Conservation (phyloP, 1,140 invertebrate genomes). For the Eciton burchellii region DNA sequence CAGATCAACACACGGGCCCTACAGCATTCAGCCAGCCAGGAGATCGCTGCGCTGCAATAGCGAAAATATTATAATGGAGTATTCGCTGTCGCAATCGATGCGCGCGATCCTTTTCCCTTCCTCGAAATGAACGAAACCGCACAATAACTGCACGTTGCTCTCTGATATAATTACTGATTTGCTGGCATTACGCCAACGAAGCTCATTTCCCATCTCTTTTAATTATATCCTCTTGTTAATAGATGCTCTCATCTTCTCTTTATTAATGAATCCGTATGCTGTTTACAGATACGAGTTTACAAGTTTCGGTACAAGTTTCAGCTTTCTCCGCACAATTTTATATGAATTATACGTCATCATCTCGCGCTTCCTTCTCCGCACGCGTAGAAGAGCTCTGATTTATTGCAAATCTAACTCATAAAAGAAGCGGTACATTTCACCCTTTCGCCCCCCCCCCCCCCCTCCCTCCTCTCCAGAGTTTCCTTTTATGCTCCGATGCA, state of each 20-base stretch:
- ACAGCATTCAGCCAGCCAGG: not conserved
- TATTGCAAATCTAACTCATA: not conserved
- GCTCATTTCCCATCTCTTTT: not conserved
- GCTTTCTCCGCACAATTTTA: not conserved
- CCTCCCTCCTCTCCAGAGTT: too few relatives aligned
- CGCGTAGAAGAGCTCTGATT: too few relatives aligned
- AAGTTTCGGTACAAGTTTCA: not conserved
- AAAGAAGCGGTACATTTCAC: constrained; percentile 8
- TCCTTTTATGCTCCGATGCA: too few relatives aligned
- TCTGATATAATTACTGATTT: not conserved
- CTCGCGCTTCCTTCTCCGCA: too few relatives aligned
- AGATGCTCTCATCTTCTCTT: not conserved
- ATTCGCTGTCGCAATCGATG: not conserved
- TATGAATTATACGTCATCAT: too few relatives aligned
- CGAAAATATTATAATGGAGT: constrained; percentile 25
- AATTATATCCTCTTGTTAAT: not conserved
- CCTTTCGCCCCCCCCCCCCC: too few relatives aligned
- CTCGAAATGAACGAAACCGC: not conserved
- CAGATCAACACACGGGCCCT: not conserved
- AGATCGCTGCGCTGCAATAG: constrained; percentile 11
- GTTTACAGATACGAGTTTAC: not conserved
- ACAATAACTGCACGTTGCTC: not conserved
- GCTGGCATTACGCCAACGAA: not conserved
- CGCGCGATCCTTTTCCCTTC: not conserved
- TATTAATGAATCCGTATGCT: not conserved